These are phyloP conservation scores for Mesorhabditis spiculigera DNA, from an alignment of 2,888 invertebrate genomes.

Conservation along the genomic window DNA sequence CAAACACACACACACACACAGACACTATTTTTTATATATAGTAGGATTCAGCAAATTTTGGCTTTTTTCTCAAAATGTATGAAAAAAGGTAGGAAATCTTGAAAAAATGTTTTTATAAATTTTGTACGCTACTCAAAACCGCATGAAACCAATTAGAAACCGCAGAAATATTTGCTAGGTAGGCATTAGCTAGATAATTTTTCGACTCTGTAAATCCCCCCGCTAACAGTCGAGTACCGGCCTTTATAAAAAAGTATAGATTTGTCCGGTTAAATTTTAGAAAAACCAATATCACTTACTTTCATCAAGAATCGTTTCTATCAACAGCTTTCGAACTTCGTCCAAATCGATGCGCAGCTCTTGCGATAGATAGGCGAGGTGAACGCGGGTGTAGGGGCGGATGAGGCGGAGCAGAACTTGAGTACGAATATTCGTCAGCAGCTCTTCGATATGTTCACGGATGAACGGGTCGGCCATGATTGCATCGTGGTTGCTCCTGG, in stretches of 20 bases:
- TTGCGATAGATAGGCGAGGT: conserved; percentile 93
- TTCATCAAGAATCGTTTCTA: conserved; percentile 94
- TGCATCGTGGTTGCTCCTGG: conserved; percentile 68
- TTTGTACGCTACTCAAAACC: conserved; percentile 2
- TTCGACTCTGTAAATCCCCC: too few species aligned
- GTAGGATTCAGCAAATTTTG: too few species aligned
- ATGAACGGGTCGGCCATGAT: conserved; percentile 99
- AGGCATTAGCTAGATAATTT: too few species aligned
- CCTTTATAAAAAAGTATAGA: neutral
- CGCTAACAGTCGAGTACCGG: neutral
- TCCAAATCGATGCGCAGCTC: conserved; percentile 62
- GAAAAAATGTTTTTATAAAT: conserved; percentile 7
- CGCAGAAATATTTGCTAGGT: too few species aligned
- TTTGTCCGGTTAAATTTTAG: conserved; percentile 4
- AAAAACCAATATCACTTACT: conserved; percentile 62
- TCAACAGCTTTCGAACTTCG: conserved; percentile 91
- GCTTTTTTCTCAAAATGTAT: neutral
- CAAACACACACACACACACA: too few species aligned
- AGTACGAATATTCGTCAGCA: conserved; percentile 81
- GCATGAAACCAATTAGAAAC: neutral
- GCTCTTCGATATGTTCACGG: conserved; percentile 86
- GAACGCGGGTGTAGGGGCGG: conserved; percentile 93
- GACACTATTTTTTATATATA: too few species aligned
- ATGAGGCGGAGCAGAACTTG: conserved; percentile 94
- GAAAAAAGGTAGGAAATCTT: neutral